Percentiles rank a stretch among this genome's conserved stretches.
These are phyloP conservation scores for Perizoma flavofasciatum DNA, from an alignment of 2,888 invertebrate species.

Conservation along the genomic window DNA sequence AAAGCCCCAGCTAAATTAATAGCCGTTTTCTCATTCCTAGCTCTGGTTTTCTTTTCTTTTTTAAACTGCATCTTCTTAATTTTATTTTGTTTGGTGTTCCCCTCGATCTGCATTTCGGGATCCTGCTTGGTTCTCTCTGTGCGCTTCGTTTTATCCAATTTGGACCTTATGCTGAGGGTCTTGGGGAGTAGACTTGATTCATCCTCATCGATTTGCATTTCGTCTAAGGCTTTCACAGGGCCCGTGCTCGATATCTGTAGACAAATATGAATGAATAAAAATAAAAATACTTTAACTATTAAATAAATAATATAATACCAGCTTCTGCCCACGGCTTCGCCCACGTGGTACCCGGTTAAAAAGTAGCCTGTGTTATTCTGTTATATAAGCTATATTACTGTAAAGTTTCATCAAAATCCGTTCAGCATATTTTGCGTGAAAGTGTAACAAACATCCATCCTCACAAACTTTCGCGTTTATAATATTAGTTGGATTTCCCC, in stretches of 20 bases:
- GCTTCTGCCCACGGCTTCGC: too few species aligned
- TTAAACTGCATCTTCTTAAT: slow-evolving; percentile 84
- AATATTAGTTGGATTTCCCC: too few species aligned
- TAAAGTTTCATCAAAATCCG: too few species aligned
- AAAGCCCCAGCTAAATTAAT: slow-evolving; percentile 85
- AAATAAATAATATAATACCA: too few species aligned
- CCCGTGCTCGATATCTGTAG: slow-evolving; percentile 85
- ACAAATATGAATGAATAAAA: slow-evolving; percentile 39
- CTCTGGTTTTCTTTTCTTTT: slow-evolving; percentile 83
- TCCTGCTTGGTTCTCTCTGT: slow-evolving; percentile 77
- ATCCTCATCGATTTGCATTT: slow-evolving; percentile 83
- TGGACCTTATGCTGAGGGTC: slow-evolving; percentile 66
- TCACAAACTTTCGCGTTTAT: too few species aligned
- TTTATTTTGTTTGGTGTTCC: slow-evolving; percentile 82
- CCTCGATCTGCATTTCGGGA: slow-evolving; percentile 88
- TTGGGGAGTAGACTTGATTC: slow-evolving; percentile 69
- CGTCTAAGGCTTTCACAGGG: slow-evolving; percentile 79
- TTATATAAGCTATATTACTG: too few species aligned
- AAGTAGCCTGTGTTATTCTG: too few species aligned
- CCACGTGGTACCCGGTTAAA: too few species aligned
- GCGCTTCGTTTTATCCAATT: slow-evolving; percentile 62
- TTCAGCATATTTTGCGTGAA: too few species aligned
- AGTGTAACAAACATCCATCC: too few species aligned
- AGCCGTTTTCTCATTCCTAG: slow-evolving; percentile 84
- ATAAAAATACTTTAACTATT: neutral